These are phyloP conservation scores for Odontomachus brunneus DNA, from an alignment of 1,140 invertebrate genomes.

Conservation along the genomic window DNA sequence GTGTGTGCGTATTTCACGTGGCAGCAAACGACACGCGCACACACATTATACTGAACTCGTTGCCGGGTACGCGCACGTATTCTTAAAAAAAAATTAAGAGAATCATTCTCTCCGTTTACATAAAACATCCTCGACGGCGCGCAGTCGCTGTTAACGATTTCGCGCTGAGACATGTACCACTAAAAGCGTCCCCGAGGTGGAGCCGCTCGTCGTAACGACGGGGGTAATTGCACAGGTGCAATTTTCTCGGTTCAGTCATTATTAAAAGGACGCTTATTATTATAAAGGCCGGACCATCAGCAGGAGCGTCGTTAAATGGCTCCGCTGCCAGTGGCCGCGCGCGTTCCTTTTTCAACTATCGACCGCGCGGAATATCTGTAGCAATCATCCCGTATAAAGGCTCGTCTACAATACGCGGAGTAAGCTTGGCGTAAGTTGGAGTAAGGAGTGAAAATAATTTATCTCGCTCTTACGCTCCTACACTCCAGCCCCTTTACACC, in stretches of 20 bases:
- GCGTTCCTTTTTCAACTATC: conserved; percentile 20
- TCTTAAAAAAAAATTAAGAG: conserved; percentile 15
- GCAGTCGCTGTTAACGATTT: background rate
- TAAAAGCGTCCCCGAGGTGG: background rate
- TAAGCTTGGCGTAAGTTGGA: no score
- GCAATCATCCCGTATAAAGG: background rate
- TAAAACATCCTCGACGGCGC: background rate
- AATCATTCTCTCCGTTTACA: background rate
- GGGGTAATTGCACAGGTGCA: conserved; percentile 1
- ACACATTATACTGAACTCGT: no score
- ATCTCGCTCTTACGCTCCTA: no score
- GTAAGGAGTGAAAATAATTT: no score
- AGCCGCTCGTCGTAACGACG: conserved; percentile 16
- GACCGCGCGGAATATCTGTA: conserved; percentile 28
- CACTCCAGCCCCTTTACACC: no score
- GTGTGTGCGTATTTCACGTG: no score
- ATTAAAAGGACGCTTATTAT: conserved; percentile 45
- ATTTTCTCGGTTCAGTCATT: conserved; percentile 42
- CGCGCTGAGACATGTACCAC: background rate
- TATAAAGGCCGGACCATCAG: conserved; percentile 21
- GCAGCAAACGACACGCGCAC: no score
- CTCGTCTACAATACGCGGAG: no score
- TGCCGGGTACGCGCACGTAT: background rate
- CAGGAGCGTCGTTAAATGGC: conserved; percentile 35
- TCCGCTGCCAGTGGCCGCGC: background rate